Conservation (phyloP, 2,113 vertebrate species). For the Carassius carassius region DNA sequence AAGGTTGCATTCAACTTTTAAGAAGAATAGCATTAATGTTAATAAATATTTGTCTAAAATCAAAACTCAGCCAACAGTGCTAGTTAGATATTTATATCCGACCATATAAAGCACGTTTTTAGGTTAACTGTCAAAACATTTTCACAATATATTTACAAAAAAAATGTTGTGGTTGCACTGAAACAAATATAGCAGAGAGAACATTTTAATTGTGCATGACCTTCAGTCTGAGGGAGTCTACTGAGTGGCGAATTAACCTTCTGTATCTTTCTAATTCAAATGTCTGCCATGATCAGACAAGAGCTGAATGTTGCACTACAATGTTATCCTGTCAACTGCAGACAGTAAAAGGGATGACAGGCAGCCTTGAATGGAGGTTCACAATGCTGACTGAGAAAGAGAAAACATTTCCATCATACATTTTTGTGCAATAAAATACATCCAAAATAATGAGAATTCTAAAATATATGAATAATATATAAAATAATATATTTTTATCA, state of each 20-base stretch:
- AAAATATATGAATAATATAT: too few relatives aligned
- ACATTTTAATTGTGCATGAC: constrained; percentile 47
- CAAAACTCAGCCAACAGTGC: background rate
- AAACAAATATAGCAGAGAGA: background rate
- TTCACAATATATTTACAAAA: background rate
- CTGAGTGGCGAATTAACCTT: constrained; percentile 26
- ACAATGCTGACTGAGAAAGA: background rate
- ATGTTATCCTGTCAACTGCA: constrained; percentile 27
- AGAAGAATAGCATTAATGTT: too few relatives aligned
- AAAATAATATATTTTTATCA: too few relatives aligned
- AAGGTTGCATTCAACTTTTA: too few relatives aligned
- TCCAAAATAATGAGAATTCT: background rate
- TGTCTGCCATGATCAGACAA: constrained; percentile 27
- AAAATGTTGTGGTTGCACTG: background rate
- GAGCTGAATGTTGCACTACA: background rate
- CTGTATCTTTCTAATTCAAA: constrained; percentile 47
- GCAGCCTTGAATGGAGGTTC: constrained; percentile 3
- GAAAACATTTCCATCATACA: background rate
- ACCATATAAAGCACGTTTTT: background rate
- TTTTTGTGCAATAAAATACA: background rate
- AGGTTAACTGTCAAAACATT: background rate
- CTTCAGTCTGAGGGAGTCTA: constrained; percentile 27
- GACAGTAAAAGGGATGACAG: constrained; percentile 22
- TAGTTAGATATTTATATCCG: background rate
- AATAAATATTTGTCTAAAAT: too few relatives aligned